Conservation (phyloP, 2,113 vertebrate genomes). For the Megaptera novaeangliae region DNA sequence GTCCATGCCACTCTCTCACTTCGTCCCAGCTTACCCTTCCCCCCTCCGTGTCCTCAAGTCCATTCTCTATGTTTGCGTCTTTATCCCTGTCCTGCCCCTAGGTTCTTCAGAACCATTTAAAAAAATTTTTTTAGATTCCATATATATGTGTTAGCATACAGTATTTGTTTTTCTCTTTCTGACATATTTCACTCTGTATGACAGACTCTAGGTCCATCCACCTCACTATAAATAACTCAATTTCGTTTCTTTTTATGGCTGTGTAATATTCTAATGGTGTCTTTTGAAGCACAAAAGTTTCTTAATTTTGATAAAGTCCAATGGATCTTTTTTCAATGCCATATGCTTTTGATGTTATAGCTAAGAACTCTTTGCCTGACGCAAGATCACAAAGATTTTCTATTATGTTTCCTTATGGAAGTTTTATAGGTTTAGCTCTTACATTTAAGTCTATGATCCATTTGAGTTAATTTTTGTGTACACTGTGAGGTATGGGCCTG, state of each 20-base stretch:
- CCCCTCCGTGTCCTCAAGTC: too few relatives aligned
- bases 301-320: neutral
- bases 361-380: neutral
- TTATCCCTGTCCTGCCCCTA: too few relatives aligned
- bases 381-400: neutral
- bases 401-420: neutral
- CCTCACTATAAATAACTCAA: neutral
- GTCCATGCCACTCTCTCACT: too few relatives aligned
- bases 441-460: neutral
- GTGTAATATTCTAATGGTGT: neutral
- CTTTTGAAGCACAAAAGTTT: neutral
- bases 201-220: neutral
- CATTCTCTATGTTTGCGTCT: too few relatives aligned
- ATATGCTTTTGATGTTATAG: neutral
- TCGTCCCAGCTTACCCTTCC: too few relatives aligned
- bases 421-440: conserved; percentile 1
- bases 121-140: neutral
- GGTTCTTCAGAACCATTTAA: too few relatives aligned
- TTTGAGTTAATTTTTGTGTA: neutral
- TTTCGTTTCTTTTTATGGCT: neutral
- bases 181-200: neutral
- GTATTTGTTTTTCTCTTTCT: neutral
- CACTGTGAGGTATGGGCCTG: neutral
- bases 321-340: neutral
- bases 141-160: neutral